Conservation (phyloP, 2,888 invertebrate species). For the Hypena proboscidalis region DNA sequence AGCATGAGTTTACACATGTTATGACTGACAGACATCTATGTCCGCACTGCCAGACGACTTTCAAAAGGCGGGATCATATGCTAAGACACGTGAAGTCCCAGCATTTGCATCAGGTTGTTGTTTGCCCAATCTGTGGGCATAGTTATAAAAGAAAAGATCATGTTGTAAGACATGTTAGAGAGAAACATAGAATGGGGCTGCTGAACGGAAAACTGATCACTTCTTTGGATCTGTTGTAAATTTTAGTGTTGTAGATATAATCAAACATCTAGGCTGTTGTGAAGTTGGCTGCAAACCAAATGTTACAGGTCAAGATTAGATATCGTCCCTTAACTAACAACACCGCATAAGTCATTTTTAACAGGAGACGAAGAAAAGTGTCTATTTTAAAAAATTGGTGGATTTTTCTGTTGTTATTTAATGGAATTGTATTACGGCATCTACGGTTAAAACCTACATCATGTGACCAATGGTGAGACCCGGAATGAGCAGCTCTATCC, state of each 20-base stretch:
- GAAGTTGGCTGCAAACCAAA: too few relatives aligned
- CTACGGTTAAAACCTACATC: too few relatives aligned
- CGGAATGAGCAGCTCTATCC: too few relatives aligned
- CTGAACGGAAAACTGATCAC: constrained; percentile 53
- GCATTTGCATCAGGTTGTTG: constrained; percentile 53
- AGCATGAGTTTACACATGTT: constrained; percentile 53
- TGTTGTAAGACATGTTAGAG: constrained; percentile 59
- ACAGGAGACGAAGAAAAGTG: too few relatives aligned
- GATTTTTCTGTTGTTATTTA: not conserved
- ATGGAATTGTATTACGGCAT: too few relatives aligned
- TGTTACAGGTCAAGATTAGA: too few relatives aligned
- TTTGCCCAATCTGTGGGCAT: constrained; percentile 58
- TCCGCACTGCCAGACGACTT: constrained; percentile 52
- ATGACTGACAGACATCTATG: constrained; percentile 51
- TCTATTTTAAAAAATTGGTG: not conserved
- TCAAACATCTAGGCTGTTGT: too few relatives aligned
- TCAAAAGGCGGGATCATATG: constrained; percentile 67
- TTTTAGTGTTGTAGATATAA: not conserved
- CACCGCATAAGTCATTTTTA: too few relatives aligned
- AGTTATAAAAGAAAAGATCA: constrained; percentile 64
- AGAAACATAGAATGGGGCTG: constrained; percentile 60
- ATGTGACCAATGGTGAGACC: too few relatives aligned
- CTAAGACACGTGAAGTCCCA: constrained; percentile 59
- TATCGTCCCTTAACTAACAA: too few relatives aligned
- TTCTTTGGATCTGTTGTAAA: constrained; percentile 40